Evolutionary conservation across 2,888 invertebrate genomes (phyloP).

Genomic region (Drosophila atripex): DNA sequence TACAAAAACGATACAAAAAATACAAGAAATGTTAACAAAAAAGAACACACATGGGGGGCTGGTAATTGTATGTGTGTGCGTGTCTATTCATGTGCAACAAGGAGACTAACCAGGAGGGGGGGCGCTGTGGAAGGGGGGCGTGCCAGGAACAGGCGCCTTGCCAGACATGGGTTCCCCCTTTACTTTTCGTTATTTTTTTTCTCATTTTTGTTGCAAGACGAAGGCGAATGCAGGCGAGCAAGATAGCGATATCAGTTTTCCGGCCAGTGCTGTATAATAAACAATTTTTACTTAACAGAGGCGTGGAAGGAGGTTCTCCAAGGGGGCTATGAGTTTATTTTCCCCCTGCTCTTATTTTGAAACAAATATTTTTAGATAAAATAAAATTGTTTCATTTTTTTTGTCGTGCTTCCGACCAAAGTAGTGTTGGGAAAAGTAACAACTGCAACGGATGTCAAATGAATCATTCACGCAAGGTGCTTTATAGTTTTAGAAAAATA

Average conservation of each 20-base stretch:
- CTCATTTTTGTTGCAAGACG: slow-evolving; percentile 17
- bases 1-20: not conserved
- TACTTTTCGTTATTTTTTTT: slow-evolving; percentile 3
- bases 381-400: not conserved
- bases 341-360: too few relatives aligned
- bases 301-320: too few relatives aligned
- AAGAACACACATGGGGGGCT: not conserved
- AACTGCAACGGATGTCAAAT: slow-evolving; percentile 51
- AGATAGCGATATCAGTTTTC: slow-evolving; percentile 15
- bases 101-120: slow-evolving; percentile 48
- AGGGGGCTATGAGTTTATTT: too few relatives aligned
- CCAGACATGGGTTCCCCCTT: slow-evolving; percentile 16
- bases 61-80: slow-evolving; percentile 42
- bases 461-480: slow-evolving; percentile 62
- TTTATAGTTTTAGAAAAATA: not conserved
- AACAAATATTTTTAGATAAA: too few relatives aligned
- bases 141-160: slow-evolving; percentile 10
- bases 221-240: slow-evolving; percentile 11
- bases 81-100: slow-evolving; percentile 73
- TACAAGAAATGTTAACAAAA: not conserved
- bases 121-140: slow-evolving; percentile 25
- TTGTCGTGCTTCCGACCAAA: not conserved
- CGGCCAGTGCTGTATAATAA: slow-evolving; percentile 62
- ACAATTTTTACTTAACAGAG: slow-evolving; percentile 62
- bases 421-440: slow-evolving; percentile 28